These are phyloP conservation scores for Sula dactylatra DNA, from an alignment of 2,113 vertebrate species.

Conservation along the genomic window DNA sequence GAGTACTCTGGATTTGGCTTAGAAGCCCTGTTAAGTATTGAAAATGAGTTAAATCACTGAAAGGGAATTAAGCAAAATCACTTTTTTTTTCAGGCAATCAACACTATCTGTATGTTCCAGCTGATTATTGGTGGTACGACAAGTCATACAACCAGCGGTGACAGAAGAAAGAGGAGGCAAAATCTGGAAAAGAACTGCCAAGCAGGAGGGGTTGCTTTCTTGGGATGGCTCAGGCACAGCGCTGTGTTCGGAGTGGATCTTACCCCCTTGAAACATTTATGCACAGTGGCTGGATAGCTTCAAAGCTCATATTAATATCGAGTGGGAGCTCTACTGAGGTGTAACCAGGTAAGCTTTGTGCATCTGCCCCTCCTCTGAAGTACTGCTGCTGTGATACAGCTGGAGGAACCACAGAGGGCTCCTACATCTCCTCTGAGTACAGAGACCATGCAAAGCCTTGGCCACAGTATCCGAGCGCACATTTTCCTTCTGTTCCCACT, in stretches of 20 bases:
- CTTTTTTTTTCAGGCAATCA: neutral
- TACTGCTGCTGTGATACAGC: neutral
- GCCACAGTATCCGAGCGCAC: neutral
- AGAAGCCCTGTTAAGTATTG: neutral
- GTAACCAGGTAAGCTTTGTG: neutral
- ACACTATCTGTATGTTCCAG: neutral
- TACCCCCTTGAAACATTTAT: constrained; percentile 20
- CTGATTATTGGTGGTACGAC: neutral
- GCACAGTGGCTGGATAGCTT: neutral
- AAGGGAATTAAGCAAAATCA: neutral
- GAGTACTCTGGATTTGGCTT: neutral
- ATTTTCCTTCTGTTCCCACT: constrained; percentile 15
- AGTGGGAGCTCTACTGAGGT: neutral
- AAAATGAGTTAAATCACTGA: neutral
- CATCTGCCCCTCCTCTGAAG: constrained; percentile 13
- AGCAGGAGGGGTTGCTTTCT: neutral
- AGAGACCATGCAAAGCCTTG: neutral
- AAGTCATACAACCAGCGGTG: neutral
- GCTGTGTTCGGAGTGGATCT: neutral
- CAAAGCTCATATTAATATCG: neutral
- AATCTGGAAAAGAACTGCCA: neutral
- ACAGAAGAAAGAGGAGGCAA: neutral
- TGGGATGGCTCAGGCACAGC: neutral
- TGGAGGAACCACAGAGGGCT: neutral
- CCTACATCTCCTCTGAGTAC: neutral